Percentiles rank a stretch among this genome's conserved stretches.
These are phyloP conservation scores for Cartodere bifasciata DNA, from an alignment of 2,888 invertebrate genomes.

Conservation along the genomic window DNA sequence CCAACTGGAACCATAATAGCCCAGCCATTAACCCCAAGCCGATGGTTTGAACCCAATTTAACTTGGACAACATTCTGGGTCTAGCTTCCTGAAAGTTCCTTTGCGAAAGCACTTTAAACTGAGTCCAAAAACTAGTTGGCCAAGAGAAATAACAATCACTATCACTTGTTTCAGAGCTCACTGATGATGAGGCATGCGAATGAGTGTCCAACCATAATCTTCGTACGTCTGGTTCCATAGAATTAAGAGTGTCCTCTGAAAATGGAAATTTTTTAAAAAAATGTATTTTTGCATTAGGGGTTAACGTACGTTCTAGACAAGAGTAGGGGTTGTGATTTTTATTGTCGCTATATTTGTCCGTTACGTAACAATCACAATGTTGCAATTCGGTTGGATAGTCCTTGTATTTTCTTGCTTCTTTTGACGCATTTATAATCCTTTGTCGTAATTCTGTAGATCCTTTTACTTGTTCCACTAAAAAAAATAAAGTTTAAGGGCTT, in stretches of 20 bases:
- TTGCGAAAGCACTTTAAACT: conserved; percentile 61
- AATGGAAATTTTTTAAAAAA: conserved; percentile 8
- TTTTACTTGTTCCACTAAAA: conserved; percentile 64
- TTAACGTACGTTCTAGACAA: conserved; percentile 30
- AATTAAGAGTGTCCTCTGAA: conserved; percentile 36
- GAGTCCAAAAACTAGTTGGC: conserved; percentile 68
- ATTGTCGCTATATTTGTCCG: conserved; percentile 29
- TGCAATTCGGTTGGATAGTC: conserved; percentile 45
- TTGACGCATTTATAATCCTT: conserved; percentile 52
- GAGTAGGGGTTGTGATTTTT: conserved; percentile 27
- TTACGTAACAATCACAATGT: conserved; percentile 29
- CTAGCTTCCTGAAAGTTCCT: conserved; percentile 64
- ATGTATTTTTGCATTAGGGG: not conserved
- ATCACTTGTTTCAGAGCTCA: conserved; percentile 46
- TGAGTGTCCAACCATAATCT: conserved; percentile 57
- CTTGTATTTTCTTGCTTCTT: conserved; percentile 44
- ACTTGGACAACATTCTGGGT: conserved; percentile 60
- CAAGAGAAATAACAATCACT: conserved; percentile 51
- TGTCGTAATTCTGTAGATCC: conserved; percentile 53
- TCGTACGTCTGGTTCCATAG: conserved; percentile 47
- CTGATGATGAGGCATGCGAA: conserved; percentile 52
- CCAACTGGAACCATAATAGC: conserved; percentile 65
- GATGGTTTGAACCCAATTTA: conserved; percentile 66
- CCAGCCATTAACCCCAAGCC: conserved; percentile 60
- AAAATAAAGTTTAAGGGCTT: conserved; percentile 14